Evolutionary conservation across 2,797 vertebrate genomes (phyloP).

Genomic region (Arrhamphus sclerolepis): DNA sequence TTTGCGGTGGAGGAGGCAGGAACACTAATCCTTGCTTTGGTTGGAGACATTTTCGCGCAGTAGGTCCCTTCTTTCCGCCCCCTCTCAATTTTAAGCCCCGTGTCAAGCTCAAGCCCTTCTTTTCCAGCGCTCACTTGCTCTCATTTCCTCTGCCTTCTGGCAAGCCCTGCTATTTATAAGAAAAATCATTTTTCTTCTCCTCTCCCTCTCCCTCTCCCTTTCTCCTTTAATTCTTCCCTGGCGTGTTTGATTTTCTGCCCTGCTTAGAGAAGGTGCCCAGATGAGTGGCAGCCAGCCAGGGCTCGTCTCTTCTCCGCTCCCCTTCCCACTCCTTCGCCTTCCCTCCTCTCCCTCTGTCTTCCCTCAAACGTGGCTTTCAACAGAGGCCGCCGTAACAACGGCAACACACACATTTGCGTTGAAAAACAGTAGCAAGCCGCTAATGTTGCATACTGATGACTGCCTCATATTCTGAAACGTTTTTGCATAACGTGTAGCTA

Average conservation of each 20-base stretch:
- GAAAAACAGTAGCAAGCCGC: slow-evolving; percentile 30
- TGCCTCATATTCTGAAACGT: slow-evolving; percentile 35
- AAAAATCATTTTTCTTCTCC: slow-evolving; percentile 83
- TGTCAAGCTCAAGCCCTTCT: slow-evolving; percentile 86
- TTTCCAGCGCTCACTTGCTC: slow-evolving; percentile 83
- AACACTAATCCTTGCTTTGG: slow-evolving; percentile 88
- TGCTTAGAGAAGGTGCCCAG: slow-evolving; percentile 85
- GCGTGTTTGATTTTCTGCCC: slow-evolving; percentile 86
- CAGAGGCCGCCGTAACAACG: slow-evolving; percentile 13
- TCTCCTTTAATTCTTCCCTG: slow-evolving; percentile 85
- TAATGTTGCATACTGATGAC: slow-evolving; percentile 42
- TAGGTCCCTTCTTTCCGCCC: slow-evolving; percentile 84
- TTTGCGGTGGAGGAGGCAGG: slow-evolving; percentile 83
- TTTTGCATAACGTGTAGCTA: slow-evolving; percentile 62
- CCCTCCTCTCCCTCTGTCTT: slow-evolving; percentile 17
- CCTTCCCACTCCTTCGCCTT: slow-evolving; percentile 15
- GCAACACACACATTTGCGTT: slow-evolving; percentile 47
- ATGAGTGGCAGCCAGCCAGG: slow-evolving; percentile 84
- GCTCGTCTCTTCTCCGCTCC: slow-evolving; percentile 51
- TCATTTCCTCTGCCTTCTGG: slow-evolving; percentile 88
- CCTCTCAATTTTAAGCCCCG: slow-evolving; percentile 88
- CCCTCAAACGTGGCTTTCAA: slow-evolving; percentile 50
- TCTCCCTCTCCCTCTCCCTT: slow-evolving; percentile 57
- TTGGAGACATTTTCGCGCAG: slow-evolving; percentile 85
- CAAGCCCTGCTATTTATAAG: slow-evolving; percentile 87